Conservation (phyloP, 1,140 invertebrate genomes). For the Branchinecta lynchi region DNA sequence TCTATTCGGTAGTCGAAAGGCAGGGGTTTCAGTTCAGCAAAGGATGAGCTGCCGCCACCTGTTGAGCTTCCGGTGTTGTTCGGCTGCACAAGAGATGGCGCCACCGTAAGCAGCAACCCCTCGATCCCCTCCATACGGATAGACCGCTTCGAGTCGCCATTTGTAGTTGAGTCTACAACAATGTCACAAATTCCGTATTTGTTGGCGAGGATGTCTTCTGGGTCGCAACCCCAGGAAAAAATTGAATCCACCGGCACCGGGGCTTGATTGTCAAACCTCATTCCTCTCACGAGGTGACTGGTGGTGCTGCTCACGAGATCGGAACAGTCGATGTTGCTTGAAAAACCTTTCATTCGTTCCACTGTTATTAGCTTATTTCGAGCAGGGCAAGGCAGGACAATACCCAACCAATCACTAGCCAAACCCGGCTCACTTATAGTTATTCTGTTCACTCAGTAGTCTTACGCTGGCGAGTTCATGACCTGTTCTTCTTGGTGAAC, state of each 20-base stretch:
- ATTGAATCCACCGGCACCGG: slow-evolving; percentile 22
- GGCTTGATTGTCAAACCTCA: slow-evolving; percentile 20
- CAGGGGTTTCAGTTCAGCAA: slow-evolving; percentile 64
- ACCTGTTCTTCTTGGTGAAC: too few species aligned
- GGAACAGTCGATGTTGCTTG: slow-evolving; percentile 2
- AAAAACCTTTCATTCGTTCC: slow-evolving; percentile 11
- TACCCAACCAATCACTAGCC: too few species aligned
- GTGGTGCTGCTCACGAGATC: slow-evolving; percentile 7
- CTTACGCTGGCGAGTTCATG: too few species aligned
- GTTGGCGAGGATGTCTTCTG: slow-evolving; percentile 19
- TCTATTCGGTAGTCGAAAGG: slow-evolving; percentile 51
- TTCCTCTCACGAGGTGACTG: not conserved
- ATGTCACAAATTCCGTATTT: slow-evolving; percentile 20
- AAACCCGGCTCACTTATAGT: too few species aligned
- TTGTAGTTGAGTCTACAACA: slow-evolving; percentile 19
- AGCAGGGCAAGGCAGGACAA: too few species aligned
- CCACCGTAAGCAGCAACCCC: slow-evolving; percentile 39
- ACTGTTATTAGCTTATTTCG: not conserved
- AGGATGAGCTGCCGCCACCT: slow-evolving; percentile 26
- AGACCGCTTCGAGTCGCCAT: slow-evolving; percentile 9
- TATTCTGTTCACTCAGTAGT: too few species aligned
- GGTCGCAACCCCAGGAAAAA: slow-evolving; percentile 21
- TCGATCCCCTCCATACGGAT: slow-evolving; percentile 42
- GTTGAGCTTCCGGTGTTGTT: slow-evolving; percentile 30
- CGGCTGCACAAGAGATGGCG: slow-evolving; percentile 15